Percentiles rank a stretch among this genome's conserved stretches.
Evolutionary conservation across 2,797 vertebrate genomes (phyloP).

Genomic region (Catamblyrhynchus diadema): DNA sequence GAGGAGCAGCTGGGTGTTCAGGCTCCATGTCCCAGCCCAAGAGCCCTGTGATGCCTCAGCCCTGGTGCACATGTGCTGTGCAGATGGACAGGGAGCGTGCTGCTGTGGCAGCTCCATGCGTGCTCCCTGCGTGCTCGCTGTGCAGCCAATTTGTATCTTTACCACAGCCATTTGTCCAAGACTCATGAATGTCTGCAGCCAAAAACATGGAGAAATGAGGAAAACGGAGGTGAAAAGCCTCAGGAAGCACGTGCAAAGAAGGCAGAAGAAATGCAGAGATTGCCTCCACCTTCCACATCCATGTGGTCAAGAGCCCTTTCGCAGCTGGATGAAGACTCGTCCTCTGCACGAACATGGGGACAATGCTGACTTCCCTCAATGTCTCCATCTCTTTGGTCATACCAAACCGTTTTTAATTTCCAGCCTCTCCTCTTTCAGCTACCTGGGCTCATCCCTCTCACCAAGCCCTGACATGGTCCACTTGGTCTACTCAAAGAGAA

Average conservation of each 20-base stretch:
- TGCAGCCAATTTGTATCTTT: constrained; percentile 30
- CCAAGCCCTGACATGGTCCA: rapidly evolving
- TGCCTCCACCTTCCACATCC: background rate
- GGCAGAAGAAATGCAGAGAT: background rate
- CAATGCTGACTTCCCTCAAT: background rate
- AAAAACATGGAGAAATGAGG: background rate
- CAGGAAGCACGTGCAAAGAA: background rate
- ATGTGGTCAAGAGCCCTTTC: background rate
- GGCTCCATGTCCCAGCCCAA: background rate
- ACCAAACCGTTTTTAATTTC: background rate
- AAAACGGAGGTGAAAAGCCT: background rate
- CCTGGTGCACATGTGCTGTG: constrained; percentile 8
- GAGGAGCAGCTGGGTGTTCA: background rate
- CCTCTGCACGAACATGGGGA: background rate
- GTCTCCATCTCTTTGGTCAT: background rate
- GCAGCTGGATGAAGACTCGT: background rate
- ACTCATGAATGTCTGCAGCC: constrained; percentile 16
- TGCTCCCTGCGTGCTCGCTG: background rate
- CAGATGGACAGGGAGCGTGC: background rate
- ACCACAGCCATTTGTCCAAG: constrained; percentile 34
- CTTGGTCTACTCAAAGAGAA: background rate
- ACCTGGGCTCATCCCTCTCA: background rate
- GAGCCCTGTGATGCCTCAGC: background rate
- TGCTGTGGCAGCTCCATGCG: background rate
- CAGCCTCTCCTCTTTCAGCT: background rate